Percentiles rank a stretch among this genome's conserved stretches.
Conservation (phyloP, 2,113 vertebrate genomes). For the Elephas maximus region DNA sequence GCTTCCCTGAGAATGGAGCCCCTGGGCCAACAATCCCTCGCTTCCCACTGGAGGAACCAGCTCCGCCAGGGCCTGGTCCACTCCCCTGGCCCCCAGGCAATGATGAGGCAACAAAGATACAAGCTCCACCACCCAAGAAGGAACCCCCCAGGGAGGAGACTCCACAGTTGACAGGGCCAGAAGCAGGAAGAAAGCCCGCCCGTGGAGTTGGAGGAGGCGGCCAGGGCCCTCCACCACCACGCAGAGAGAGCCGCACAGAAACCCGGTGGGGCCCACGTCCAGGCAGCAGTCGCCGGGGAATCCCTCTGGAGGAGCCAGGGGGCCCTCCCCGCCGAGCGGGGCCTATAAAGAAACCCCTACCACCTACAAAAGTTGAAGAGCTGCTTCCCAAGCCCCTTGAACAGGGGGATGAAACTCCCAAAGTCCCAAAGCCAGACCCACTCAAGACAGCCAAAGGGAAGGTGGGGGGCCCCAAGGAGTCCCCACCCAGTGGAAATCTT, state of each 20-base stretch:
- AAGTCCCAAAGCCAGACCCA: conserved; percentile 74
- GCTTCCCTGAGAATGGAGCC: conserved; percentile 92
- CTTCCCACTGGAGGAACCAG: conserved; percentile 86
- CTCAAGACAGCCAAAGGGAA: conserved; percentile 78
- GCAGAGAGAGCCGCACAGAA: conserved; percentile 94
- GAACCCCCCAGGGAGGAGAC: conserved; percentile 82
- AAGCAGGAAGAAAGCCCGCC: conserved; percentile 73
- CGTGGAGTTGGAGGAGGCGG: conserved; percentile 66
- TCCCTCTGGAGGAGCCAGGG: conserved; percentile 83
- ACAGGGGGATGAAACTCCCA: conserved; percentile 68
- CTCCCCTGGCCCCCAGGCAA: conserved; percentile 72
- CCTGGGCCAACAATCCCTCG: conserved; percentile 85
- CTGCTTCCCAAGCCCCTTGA: conserved; percentile 83
- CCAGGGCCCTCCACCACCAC: conserved; percentile 85
- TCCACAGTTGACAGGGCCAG: conserved; percentile 62
- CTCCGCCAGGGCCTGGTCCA: conserved; percentile 70
- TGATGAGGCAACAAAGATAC: conserved; percentile 81
- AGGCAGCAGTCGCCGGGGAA: conserved; percentile 87
- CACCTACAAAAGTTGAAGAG: conserved; percentile 78
- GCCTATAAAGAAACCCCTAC: conserved; percentile 92
- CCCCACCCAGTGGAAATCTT: conserved; percentile 75
- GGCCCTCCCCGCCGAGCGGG: conserved; percentile 84
- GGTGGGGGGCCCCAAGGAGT: conserved; percentile 83
- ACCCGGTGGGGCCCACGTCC: conserved; percentile 96
- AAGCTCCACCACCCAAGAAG: conserved; percentile 76